A percentile compares a stretch with the other conserved stretches of the same genome.
Evolutionary conservation across 2,888 invertebrate genomes (phyloP).

Genomic region (Andrena bucephala): DNA sequence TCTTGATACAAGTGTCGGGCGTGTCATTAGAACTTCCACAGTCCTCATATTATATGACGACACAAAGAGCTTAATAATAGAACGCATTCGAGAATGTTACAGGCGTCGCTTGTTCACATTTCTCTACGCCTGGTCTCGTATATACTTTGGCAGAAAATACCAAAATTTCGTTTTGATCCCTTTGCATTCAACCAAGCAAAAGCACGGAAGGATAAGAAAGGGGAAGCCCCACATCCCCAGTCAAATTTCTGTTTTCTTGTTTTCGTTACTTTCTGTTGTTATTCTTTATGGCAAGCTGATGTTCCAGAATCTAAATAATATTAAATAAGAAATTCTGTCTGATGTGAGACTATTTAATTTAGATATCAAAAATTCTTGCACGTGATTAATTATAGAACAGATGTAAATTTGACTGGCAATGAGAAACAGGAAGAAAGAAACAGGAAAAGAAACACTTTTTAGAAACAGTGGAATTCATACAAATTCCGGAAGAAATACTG

Average conservation of each 20-base stretch:
- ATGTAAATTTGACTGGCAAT: too few relatives aligned
- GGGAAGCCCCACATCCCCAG: neutral
- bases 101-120: slow-evolving; percentile 14
- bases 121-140: slow-evolving; percentile 5
- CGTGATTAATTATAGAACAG: too few relatives aligned
- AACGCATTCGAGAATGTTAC: slow-evolving; percentile 23
- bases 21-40: slow-evolving; percentile 16
- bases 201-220: neutral
- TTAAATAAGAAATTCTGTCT: too few relatives aligned
- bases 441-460: too few relatives aligned
- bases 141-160: slow-evolving; percentile 4
- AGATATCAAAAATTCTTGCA: too few relatives aligned
- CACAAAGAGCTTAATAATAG: slow-evolving; percentile 46
- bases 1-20: neutral
- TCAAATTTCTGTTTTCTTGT: neutral
- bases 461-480: too few relatives aligned
- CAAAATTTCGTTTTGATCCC: neutral
- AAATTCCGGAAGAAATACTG: too few relatives aligned
- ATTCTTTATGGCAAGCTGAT: too few relatives aligned
- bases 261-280: too few relatives aligned
- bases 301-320: too few relatives aligned
- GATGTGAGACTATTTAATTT: too few relatives aligned
- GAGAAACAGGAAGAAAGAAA: too few relatives aligned
- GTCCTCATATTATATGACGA: slow-evolving; percentile 3
- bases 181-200: neutral